Base-by-base conservation (phyloP, 2,797 vertebrate genomes). In the Phataginus tricuspis region DNA sequence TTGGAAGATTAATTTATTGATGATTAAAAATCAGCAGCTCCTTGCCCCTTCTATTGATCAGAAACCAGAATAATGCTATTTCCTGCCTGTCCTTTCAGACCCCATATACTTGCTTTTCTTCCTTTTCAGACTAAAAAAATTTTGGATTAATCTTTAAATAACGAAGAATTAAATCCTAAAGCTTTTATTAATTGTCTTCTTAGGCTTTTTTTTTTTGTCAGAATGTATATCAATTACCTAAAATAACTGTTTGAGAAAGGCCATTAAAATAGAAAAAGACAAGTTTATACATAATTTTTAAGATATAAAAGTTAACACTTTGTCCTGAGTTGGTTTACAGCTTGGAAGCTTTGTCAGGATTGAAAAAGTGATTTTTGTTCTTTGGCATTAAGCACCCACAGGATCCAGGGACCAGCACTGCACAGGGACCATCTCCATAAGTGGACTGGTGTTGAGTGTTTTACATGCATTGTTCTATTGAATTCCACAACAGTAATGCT, bases 1-100 rank as follows among this genome's bases (percentile, higher is more conserved):
- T 97, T 93, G 97, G 97, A 98, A 98, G 93, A 91, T 95, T 96
- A 97, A 96, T 77, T 97, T 95, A 94, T 92, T 37, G 14, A 66
- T 97, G 84, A 97, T 96, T 95, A 79, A 97, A 96, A 98, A 87
- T 45, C 96, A 82, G 68, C 91, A 86, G 92, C 68, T 45, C 55
- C 34, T 42, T 80, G 92, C 83, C 27, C 72, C 53, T 95, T 79
- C 45, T 94, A 97, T 96, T 91, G 96, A 97, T 97, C 79, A 55
- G 80, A 75, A 95, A 84, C 80, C 45, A 94, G 82, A 96, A 80
- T 61, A 95, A 92, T 55, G 4, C 55, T 92, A 45, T 77, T 92
- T 94, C 51, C 88, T 72, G 69, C 71, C 89, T 75, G 59, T 55
- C 57, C 95, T 87, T 92, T 77, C 94, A 92, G 82, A 78, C 45